phyloP scores from a whole-genome alignment of 2,888 invertebrate genomes.

The Drosophila rubida region DNA sequence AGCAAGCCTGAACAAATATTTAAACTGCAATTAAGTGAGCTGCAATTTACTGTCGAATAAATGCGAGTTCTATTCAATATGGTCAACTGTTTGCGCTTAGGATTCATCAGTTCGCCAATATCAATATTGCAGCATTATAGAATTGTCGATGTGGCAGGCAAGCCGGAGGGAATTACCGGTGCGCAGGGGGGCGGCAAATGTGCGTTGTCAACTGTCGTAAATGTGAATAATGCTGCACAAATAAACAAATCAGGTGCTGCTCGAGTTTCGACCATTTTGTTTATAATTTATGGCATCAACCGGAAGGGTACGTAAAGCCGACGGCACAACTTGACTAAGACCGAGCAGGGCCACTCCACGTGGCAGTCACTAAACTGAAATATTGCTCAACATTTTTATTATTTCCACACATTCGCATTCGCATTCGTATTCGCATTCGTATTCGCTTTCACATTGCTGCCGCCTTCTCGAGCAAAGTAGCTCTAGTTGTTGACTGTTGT shows the following conservation, averaged over 20 bases:
- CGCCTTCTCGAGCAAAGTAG: constrained; percentile 44
- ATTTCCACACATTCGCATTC: constrained; percentile 56
- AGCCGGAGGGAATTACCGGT: neutral
- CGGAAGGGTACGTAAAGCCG: constrained; percentile 46
- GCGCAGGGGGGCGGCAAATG: constrained; percentile 26
- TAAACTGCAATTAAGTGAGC: constrained; percentile 54
- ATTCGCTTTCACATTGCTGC: too few relatives aligned
- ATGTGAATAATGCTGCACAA: constrained; percentile 62
- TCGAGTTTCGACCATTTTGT: constrained; percentile 50
- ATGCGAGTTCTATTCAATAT: constrained; percentile 19
- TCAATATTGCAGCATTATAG: constrained; percentile 46
- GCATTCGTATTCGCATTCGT: neutral
- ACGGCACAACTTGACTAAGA: constrained; percentile 16
- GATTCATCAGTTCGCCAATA: constrained; percentile 35
- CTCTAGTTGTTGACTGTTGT: constrained; percentile 51
- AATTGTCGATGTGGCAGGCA: constrained; percentile 27
- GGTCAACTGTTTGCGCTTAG: constrained; percentile 7
- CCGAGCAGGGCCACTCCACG: constrained; percentile 4
- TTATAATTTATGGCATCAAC: constrained; percentile 60
- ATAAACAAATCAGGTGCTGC: constrained; percentile 74
- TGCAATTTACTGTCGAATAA: constrained; percentile 21
- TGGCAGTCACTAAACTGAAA: constrained; percentile 59
- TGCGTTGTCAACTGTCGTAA: constrained; percentile 55
- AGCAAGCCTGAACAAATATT: constrained; percentile 47
- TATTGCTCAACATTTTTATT: constrained; percentile 71